Evolutionary conservation across 2,888 invertebrate genomes (phyloP).

Genomic region (Euzophera pinguis): DNA sequence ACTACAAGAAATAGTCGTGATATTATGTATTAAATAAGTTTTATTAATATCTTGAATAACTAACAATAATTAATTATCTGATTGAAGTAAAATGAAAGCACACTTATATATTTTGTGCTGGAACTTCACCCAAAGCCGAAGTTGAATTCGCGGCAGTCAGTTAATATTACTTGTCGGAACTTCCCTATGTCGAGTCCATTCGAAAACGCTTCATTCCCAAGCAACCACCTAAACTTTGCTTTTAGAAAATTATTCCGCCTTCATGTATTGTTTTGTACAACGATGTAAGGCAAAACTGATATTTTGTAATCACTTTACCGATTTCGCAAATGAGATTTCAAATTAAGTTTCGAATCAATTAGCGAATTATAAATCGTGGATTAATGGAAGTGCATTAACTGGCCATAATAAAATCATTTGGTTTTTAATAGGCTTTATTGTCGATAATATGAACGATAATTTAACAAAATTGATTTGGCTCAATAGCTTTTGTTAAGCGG

Average conservation of each 20-base stretch:
- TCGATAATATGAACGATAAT: not conserved
- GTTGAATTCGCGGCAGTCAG: conserved; percentile 25
- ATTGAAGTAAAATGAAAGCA: too few species aligned
- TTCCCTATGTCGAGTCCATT: conserved; percentile 28
- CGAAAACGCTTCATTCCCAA: conserved; percentile 24
- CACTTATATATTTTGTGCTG: conserved; percentile 15
- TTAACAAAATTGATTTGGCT: not conserved
- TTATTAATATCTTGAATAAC: too few species aligned
- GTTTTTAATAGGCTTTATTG: conserved; percentile 9
- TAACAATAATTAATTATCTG: too few species aligned
- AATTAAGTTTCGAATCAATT: conserved; percentile 12
- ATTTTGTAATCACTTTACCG: conserved; percentile 16
- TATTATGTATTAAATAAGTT: too few species aligned
- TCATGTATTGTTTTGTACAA: conserved; percentile 1
- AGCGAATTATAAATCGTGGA: not conserved
- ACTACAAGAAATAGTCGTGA: too few species aligned
- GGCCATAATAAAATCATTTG: conserved; percentile 10
- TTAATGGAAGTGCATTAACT: conserved; percentile 8
- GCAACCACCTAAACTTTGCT: conserved; percentile 11
- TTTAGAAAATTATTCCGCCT: conserved; percentile 5
- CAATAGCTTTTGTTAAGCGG: conserved; percentile 12
- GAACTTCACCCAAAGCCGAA: conserved; percentile 21
- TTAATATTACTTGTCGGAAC: conserved; percentile 29
- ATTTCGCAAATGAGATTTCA: conserved; percentile 16
- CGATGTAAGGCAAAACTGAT: conserved; percentile 6